A percentile compares a stretch with the other conserved stretches of the same genome.
phyloP scores from a whole-genome alignment of 2,113 vertebrate genomes.

The Myrmophylax atrothorax region DNA sequence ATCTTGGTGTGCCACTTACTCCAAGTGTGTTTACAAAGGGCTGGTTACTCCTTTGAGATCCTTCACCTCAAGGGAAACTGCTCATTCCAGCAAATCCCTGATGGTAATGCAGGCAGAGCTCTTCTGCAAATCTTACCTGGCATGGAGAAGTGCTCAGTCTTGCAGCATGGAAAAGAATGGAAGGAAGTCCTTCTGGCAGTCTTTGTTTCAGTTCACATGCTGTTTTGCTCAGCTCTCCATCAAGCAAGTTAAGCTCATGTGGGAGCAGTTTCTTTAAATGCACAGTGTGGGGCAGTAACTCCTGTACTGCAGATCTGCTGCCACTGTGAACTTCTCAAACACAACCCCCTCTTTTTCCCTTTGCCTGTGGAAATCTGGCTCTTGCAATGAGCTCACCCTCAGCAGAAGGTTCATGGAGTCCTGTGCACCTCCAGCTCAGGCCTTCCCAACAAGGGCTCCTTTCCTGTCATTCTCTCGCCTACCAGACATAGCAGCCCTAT shows the following conservation, averaged over 20 bases:
- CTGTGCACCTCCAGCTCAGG: not conserved
- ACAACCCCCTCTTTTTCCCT: not conserved
- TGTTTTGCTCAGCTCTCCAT: not conserved
- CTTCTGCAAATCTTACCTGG: not conserved
- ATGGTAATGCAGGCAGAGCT: not conserved
- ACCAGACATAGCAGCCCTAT: constrained; percentile 40
- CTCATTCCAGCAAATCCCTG: not conserved
- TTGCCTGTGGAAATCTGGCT: not conserved
- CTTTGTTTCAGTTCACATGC: not conserved
- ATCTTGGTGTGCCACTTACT: not conserved
- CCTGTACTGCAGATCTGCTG: not conserved
- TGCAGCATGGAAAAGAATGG: not conserved
- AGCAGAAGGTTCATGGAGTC: not conserved
- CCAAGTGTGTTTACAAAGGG: not conserved
- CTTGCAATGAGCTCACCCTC: not conserved
- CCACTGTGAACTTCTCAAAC: not conserved
- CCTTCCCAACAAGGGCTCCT: constrained; percentile 10
- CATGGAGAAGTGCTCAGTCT: not conserved
- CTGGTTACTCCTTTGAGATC: not conserved
- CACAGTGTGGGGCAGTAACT: not conserved
- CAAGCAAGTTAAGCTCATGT: not conserved
- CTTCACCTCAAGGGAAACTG: not conserved
- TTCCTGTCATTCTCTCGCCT: constrained; percentile 62
- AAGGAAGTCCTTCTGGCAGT: not conserved
- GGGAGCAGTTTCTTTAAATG: not conserved